These are phyloP conservation scores for Zosterops hypoxanthus DNA, from an alignment of 2,113 vertebrate species.

Conservation along the genomic window DNA sequence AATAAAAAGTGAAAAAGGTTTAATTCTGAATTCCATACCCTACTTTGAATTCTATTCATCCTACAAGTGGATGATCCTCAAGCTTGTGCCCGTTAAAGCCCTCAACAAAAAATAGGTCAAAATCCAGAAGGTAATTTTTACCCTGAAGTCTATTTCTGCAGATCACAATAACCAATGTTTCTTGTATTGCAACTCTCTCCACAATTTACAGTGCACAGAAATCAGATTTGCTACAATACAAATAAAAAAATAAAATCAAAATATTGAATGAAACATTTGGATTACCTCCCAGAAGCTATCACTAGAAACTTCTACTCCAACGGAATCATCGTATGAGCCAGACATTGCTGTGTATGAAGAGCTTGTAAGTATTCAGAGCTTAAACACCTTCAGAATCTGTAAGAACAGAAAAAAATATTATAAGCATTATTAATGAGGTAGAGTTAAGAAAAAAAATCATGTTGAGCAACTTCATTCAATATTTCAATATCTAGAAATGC, in stretches of 20 bases:
- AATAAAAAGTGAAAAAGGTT: background rate
- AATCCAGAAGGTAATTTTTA: background rate
- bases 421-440: background rate
- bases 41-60: no score
- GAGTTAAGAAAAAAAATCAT: background rate
- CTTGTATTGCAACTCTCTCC: background rate
- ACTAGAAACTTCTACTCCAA: constrained; percentile 91
- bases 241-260: background rate
- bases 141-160: background rate
- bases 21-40: background rate
- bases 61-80: background rate
- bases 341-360: constrained; percentile 82
- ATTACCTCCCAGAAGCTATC: constrained; percentile 99
- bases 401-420: background rate
- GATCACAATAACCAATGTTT: background rate
- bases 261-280: background rate
- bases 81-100: background rate
- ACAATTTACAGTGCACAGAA: background rate
- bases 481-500: background rate
- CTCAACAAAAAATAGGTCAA: background rate
- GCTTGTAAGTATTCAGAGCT: background rate
- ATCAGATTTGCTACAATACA: background rate
- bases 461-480: background rate
- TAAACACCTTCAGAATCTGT: constrained; percentile 43
- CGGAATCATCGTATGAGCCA: constrained; percentile 86